Evolutionary conservation across 2,113 vertebrate species (phyloP).

Genomic region (Siphamia tubifer): DNA sequence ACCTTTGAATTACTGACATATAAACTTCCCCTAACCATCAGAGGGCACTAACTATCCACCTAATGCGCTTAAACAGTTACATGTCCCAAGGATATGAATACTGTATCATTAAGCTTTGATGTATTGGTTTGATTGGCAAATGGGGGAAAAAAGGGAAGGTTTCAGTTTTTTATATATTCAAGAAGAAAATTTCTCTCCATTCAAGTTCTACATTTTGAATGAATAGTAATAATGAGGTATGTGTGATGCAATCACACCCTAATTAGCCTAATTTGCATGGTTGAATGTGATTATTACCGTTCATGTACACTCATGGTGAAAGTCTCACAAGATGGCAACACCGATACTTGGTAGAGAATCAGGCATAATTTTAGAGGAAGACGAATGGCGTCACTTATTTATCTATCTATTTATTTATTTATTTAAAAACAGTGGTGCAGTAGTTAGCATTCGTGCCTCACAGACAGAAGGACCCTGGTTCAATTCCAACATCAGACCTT

Average conservation of each 20-base stretch:
- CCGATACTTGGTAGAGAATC: background rate
- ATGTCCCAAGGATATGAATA: background rate
- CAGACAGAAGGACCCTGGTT: too few species aligned
- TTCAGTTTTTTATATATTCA: background rate
- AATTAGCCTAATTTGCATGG: conserved; percentile 4
- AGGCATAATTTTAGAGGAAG: background rate
- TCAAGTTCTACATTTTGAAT: background rate
- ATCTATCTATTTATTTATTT: too few species aligned
- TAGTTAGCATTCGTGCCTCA: too few species aligned
- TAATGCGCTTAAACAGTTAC: conserved; percentile 17
- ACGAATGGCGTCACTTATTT: background rate
- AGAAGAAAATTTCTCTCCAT: background rate
- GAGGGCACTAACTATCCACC: conserved; percentile 72
- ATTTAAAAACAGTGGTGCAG: too few species aligned
- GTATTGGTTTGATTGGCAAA: background rate
- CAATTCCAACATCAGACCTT: too few species aligned
- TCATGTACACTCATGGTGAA: background rate
- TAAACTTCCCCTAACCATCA: conserved; percentile 53
- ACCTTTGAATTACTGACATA: conserved; percentile 23
- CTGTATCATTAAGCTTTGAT: background rate
- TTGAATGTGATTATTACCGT: background rate
- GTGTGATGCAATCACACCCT: conserved; percentile 1
- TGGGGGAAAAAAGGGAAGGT: background rate
- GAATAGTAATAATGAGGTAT: background rate
- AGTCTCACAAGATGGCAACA: background rate